Base-by-base conservation (phyloP, 1,140 invertebrate genomes). In the Parasteatoda tepidariorum region DNA sequence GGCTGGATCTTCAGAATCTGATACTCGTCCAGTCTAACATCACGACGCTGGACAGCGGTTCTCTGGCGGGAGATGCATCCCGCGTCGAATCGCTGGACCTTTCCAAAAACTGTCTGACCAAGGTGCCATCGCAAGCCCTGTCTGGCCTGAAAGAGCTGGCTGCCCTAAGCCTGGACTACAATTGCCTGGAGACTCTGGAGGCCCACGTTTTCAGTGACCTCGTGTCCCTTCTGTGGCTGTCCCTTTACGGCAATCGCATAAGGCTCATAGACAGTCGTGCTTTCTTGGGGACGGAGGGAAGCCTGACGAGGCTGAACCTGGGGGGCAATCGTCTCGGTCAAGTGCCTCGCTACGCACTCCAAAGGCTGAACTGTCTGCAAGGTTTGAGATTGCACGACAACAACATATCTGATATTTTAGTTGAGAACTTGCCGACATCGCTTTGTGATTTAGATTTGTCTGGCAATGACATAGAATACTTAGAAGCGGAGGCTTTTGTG, bases 1-100 rank as follows among this genome's bases (percentile, higher is more conserved):
- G 95, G 4, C 90, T 97, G 85, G 94, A 95, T 87, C 95, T 97
- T 83, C 92, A 94, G 85, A 95, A 96, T 87, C 91, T 97, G 9
- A 95, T 94, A 31, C 94, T 96, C n/a, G 94, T 95, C 86, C 95
- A 95, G 87, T 96, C 87, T 24, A 85, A 85, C 48, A 85, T 86
- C 13, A 68, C 55, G 13, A 38, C 31, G n/a, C 34, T 86, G 7
- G 84, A 86, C 30, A 28, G 67, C 9, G 28, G 54, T 22, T 94
- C 54, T 11, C 31, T 66, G 5, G 62, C 28, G 48, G 70, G n/a
- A 11, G 70, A 28, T 9, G 24, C 31, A 18, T 22, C 41, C 24
- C 11, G 41, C 34, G 70, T 30, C 7, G 85, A 87, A 66, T 83
- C 87, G 15, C 24, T 87, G 41, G 87, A 87, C 83, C 73, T 87